phyloP scores from a whole-genome alignment of 1,140 invertebrate species.

The Neuroterus valhalla region DNA sequence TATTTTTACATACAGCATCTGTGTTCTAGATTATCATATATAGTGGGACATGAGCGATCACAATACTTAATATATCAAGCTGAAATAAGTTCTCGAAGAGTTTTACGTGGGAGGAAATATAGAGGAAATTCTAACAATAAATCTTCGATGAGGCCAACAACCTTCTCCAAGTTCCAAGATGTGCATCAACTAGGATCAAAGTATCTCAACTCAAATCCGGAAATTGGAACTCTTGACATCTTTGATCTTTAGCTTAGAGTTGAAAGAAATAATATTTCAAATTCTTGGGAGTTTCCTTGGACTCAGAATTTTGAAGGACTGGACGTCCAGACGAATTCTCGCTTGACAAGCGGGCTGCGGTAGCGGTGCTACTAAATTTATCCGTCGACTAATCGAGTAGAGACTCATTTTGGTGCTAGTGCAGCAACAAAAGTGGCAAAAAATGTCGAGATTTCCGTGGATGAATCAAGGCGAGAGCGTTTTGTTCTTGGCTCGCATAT shows the following conservation, averaged over 20 bases:
- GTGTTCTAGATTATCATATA: too few relatives aligned
- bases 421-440: slow-evolving; percentile 37
- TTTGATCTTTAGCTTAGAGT: background rate
- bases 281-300: slow-evolving; percentile 51
- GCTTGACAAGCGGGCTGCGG: slow-evolving; percentile 37
- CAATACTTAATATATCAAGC: too few relatives aligned
- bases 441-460: slow-evolving; percentile 47
- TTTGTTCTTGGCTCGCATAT: slow-evolving; percentile 69
- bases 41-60: too few relatives aligned
- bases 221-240: background rate
- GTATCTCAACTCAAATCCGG: background rate
- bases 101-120: too few relatives aligned
- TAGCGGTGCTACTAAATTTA: slow-evolving; percentile 55
- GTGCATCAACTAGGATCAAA: too few relatives aligned
- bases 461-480: slow-evolving; percentile 64
- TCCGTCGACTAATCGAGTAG: slow-evolving; percentile 51
- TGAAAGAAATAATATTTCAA: slow-evolving; percentile 36
- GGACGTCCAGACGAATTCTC: slow-evolving; percentile 48
- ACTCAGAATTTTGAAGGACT: slow-evolving; percentile 39
- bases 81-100: too few relatives aligned
- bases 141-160: too few relatives aligned
- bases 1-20: too few relatives aligned
- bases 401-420: slow-evolving; percentile 41
- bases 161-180: too few relatives aligned
- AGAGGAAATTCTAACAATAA: too few relatives aligned